phyloP scores from a whole-genome alignment of 2,797 vertebrate species.

The Amniataba percoides region DNA sequence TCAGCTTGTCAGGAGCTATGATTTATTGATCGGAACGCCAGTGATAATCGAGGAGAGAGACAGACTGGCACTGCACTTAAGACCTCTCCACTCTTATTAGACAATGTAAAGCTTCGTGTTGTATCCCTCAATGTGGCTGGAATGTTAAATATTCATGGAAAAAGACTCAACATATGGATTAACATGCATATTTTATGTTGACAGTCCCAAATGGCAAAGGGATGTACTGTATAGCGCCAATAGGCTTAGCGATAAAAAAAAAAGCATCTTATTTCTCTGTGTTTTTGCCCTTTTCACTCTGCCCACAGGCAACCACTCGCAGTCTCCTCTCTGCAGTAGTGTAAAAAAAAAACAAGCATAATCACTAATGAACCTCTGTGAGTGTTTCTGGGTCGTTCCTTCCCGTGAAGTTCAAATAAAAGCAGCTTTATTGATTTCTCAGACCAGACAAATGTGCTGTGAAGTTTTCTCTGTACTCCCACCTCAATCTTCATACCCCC shows the following conservation, averaged over 20 bases:
- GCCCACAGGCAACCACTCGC: conserved; percentile 66
- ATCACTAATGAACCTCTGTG: conserved; percentile 73
- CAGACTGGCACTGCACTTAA: conserved; percentile 47
- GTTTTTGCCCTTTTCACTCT: conserved; percentile 65
- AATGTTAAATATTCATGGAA: conserved; percentile 80
- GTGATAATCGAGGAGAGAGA: conserved; percentile 45
- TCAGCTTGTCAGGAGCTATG: conserved; percentile 62
- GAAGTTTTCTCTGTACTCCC: conserved; percentile 69
- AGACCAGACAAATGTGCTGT: conserved; percentile 71
- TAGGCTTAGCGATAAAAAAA: conserved; percentile 35
- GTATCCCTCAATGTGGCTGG: conserved; percentile 32
- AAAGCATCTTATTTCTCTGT: conserved; percentile 45
- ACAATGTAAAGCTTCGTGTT: conserved; percentile 41
- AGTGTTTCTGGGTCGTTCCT: conserved; percentile 70
- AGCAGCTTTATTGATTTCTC: conserved; percentile 83
- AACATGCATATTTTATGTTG: conserved; percentile 81
- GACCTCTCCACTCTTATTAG: conserved; percentile 47
- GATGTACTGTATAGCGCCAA: conserved; percentile 40
- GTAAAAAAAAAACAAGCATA: conserved; percentile 28
- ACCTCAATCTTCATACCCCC: conserved; percentile 50
- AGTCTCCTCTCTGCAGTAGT: conserved; percentile 54
- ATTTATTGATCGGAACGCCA: conserved; percentile 74
- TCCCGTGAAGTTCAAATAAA: conserved; percentile 79
- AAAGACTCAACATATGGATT: conserved; percentile 78
- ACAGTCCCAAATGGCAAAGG: conserved; percentile 60